A percentile compares a stretch with the other conserved stretches of the same genome.
Conservation (phyloP, 2,113 vertebrate genomes). For the Odocoileus hemionus region DNA sequence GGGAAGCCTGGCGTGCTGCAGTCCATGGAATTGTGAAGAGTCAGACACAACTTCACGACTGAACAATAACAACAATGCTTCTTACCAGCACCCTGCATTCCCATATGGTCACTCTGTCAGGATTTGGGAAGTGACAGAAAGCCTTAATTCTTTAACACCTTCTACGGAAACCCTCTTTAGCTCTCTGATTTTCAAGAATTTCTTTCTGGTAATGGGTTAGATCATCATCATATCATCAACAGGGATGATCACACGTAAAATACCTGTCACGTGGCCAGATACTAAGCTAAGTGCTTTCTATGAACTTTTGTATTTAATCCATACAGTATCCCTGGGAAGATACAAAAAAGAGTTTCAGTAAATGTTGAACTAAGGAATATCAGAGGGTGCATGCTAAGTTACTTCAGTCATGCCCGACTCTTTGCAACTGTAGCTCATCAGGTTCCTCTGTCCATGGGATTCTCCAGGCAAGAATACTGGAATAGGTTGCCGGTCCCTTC, state of each 20-base stretch:
- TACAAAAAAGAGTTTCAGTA: background rate
- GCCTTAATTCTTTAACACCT: background rate
- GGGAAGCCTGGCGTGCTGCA: background rate
- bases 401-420: background rate
- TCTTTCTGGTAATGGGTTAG: background rate
- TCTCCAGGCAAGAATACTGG: background rate
- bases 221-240: background rate
- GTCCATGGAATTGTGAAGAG: background rate
- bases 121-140: background rate
- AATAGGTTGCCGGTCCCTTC: background rate
- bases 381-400: background rate
- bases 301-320: background rate
- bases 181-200: background rate
- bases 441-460: background rate
- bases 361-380: background rate
- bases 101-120: background rate
- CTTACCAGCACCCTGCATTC: accelerated
- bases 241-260: background rate
- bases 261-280: background rate
- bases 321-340: background rate
- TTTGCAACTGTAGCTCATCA: background rate
- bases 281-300: background rate
- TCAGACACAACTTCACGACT: background rate
- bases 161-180: background rate
- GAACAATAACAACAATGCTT: background rate